These are phyloP conservation scores for Aradophagus sp. DNA, from an alignment of 1,140 invertebrate genomes.

Conservation along the genomic window DNA sequence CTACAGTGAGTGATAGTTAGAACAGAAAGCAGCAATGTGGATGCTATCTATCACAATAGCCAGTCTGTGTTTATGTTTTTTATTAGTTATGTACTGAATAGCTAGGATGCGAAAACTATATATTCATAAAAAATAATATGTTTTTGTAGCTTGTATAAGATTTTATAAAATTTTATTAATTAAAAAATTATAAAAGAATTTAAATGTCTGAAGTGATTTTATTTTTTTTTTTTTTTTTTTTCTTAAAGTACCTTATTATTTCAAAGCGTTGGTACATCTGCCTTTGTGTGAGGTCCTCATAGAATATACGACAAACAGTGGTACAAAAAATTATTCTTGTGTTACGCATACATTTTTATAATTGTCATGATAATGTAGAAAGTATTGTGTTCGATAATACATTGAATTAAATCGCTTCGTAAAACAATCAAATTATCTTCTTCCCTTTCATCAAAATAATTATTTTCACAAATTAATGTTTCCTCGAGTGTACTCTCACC, in stretches of 20 bases:
- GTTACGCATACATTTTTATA: slow-evolving; percentile 36
- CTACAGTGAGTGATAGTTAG: too few relatives aligned
- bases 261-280: slow-evolving; percentile 40
- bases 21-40: too few relatives aligned
- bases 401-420: slow-evolving; percentile 21
- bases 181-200: slow-evolving; percentile 30
- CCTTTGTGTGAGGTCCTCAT: slow-evolving; percentile 41
- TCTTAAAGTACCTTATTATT: slow-evolving; percentile 43
- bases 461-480: too few relatives aligned
- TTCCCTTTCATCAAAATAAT: too few relatives aligned
- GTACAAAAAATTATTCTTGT: slow-evolving; percentile 43
- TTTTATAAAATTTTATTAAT: too few relatives aligned
- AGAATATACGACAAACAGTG: slow-evolving; percentile 41
- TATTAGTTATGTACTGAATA: too few relatives aligned
- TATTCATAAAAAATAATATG: too few relatives aligned
- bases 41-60: too few relatives aligned
- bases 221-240: slow-evolving; percentile 16
- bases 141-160: too few relatives aligned
- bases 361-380: slow-evolving; percentile 39
- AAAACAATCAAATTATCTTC: slow-evolving; percentile 25
- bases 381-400: slow-evolving; percentile 40
- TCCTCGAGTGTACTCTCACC: too few relatives aligned
- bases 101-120: too few relatives aligned
- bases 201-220: slow-evolving; percentile 23
- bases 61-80: too few relatives aligned